Evolutionary conservation across 2,113 vertebrate genomes (phyloP).

Genomic region (Carassius carassius): DNA sequence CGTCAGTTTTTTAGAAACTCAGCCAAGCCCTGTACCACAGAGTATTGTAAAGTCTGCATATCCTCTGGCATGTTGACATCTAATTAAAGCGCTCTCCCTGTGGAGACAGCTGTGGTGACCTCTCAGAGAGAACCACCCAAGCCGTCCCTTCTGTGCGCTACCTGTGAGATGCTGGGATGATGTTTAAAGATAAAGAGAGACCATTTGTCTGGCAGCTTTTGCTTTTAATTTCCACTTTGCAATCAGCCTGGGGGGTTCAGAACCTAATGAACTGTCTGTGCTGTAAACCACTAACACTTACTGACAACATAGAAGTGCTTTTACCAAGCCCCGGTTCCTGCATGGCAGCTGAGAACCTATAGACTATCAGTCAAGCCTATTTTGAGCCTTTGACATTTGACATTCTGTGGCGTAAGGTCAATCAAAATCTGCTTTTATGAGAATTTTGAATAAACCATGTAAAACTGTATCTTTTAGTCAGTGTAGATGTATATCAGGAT

Average conservation of each 20-base stretch:
- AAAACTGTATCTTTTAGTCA: not conserved
- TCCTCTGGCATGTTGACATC: constrained; percentile 32
- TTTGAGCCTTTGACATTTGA: not conserved
- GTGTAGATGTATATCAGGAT: not conserved
- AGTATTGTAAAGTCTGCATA: constrained; percentile 10
- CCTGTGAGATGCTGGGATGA: constrained; percentile 41
- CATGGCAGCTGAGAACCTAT: not conserved
- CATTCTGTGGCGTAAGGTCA: not conserved
- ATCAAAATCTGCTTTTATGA: not conserved
- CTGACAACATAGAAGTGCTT: not conserved
- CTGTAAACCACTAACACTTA: constrained; percentile 7
- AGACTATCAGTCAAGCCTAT: not conserved
- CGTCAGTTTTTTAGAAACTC: not conserved
- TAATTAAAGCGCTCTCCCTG: constrained; percentile 36
- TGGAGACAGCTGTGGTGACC: not conserved
- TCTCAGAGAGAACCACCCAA: constrained; percentile 5
- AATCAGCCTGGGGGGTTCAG: not conserved
- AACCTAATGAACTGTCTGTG: not conserved
- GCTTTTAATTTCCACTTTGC: constrained; percentile 6
- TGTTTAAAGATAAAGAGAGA: constrained; percentile 37
- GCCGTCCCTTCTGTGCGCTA: not conserved
- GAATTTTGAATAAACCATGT: not conserved
- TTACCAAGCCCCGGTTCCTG: not conserved
- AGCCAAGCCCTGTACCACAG: not conserved
- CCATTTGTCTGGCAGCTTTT: not conserved